phyloP scores from a whole-genome alignment of 2,888 invertebrate genomes.

The Thecocarcelia acutangulata region DNA sequence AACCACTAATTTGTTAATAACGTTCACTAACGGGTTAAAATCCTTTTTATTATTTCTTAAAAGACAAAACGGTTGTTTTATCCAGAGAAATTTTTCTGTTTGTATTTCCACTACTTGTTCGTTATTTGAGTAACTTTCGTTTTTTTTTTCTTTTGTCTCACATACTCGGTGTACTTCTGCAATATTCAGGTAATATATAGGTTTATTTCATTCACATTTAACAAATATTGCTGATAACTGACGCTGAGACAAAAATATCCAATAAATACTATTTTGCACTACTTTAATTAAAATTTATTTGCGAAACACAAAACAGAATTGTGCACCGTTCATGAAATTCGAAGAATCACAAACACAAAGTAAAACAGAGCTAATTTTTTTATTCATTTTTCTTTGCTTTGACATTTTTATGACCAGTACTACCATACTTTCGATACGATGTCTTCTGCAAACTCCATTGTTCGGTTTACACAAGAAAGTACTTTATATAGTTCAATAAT shows the following conservation, averaged over 20 bases:
- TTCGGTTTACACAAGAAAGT: too few species aligned
- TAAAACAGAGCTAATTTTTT: too few species aligned
- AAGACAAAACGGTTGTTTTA: background rate
- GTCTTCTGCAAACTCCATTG: too few species aligned
- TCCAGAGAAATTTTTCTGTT: background rate
- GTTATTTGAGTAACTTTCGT: slow-evolving; percentile 29
- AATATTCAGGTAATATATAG: background rate
- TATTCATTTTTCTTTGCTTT: slow-evolving; percentile 16
- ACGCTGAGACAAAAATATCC: too few species aligned
- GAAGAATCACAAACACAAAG: too few species aligned
- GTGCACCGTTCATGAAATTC: slow-evolving; percentile 31
- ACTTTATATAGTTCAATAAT: too few species aligned
- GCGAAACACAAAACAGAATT: slow-evolving; percentile 24
- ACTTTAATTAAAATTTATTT: slow-evolving; percentile 11
- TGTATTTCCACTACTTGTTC: slow-evolving; percentile 11
- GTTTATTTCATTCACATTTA: too few species aligned
- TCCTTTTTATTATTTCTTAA: too few species aligned
- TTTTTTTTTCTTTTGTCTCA: background rate
- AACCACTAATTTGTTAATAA: slow-evolving; percentile 21
- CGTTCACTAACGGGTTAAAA: too few species aligned
- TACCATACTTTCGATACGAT: slow-evolving; percentile 40
- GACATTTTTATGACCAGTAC: slow-evolving; percentile 19
- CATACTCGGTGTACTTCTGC: background rate
- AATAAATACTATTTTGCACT: background rate
- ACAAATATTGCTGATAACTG: too few species aligned